Percentiles rank a stretch among this genome's conserved stretches.
phyloP scores from a whole-genome alignment of 2,113 vertebrate species.

The Opisthocomus hoazin region DNA sequence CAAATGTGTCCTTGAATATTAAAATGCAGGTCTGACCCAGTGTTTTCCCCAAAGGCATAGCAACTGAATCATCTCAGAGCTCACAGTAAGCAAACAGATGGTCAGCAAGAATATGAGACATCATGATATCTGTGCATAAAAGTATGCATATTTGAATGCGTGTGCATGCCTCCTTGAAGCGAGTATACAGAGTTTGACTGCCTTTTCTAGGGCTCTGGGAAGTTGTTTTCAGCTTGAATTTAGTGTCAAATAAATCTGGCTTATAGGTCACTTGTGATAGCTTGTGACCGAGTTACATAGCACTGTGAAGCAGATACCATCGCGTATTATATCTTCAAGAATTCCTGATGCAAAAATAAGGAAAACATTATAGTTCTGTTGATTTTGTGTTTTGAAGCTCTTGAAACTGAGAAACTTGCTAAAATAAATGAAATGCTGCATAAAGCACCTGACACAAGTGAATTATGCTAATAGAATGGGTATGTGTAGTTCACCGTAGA shows the following conservation, averaged over 20 bases:
- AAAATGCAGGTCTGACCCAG: conserved; percentile 13
- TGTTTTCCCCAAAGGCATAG: conserved; percentile 14
- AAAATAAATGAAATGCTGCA: conserved; percentile 56
- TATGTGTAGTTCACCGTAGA: neutral
- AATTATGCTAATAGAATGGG: conserved; percentile 61
- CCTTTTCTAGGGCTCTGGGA: conserved; percentile 49
- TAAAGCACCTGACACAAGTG: conserved; percentile 43
- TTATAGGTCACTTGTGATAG: conserved; percentile 65
- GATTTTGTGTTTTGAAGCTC: conserved; percentile 41
- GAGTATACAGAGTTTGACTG: conserved; percentile 35
- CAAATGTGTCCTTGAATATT: neutral
- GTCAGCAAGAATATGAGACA: conserved; percentile 50
- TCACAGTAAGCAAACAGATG: conserved; percentile 57
- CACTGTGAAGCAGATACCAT: conserved; percentile 56
- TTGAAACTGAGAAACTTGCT: conserved; percentile 37
- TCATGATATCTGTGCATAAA: conserved; percentile 30
- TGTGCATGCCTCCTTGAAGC: conserved; percentile 9
- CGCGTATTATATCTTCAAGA: conserved; percentile 33
- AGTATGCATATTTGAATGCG: conserved; percentile 27
- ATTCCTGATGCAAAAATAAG: conserved; percentile 46
- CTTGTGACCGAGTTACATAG: conserved; percentile 43
- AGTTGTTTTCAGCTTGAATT: conserved; percentile 68
- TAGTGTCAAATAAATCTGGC: conserved; percentile 66
- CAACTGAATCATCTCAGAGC: conserved; percentile 33
- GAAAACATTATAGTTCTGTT: conserved; percentile 38